Evolutionary conservation across 2,113 vertebrate genomes (phyloP).

Genomic region (Carassius auratus): DNA sequence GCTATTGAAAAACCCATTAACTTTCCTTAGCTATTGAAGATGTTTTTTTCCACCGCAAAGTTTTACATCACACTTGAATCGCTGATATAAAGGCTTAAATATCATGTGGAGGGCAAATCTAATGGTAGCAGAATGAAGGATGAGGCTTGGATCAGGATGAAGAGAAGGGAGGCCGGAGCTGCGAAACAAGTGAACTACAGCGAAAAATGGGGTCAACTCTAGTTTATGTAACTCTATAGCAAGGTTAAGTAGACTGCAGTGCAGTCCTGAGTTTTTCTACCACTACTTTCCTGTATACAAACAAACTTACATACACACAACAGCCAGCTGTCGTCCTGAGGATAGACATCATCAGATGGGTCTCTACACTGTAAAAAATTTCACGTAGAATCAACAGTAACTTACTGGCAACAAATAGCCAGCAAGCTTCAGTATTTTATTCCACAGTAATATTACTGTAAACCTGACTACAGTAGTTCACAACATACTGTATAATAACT

Average conservation of each 20-base stretch:
- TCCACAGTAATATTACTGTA: too few relatives aligned
- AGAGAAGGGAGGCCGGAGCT: constrained; percentile 5
- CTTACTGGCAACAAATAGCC: too few relatives aligned
- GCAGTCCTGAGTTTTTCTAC: neutral
- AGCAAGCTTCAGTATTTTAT: too few relatives aligned
- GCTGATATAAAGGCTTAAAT: neutral
- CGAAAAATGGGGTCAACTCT: constrained; percentile 58
- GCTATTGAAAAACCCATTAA: neutral
- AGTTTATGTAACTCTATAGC: constrained; percentile 65
- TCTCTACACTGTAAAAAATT: too few relatives aligned
- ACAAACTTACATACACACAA: constrained; percentile 21
- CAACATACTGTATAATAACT: too few relatives aligned
- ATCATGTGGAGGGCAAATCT: neutral
- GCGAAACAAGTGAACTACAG: neutral
- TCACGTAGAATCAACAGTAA: too few relatives aligned
- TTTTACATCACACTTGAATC: neutral
- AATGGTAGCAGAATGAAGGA: neutral
- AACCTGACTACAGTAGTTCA: too few relatives aligned
- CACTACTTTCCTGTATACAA: neutral
- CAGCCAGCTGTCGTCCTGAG: neutral
- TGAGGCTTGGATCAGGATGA: neutral
- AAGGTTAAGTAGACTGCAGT: constrained; percentile 47
- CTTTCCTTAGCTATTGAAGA: neutral
- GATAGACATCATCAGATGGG: neutral
- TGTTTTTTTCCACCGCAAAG: neutral